A percentile compares a stretch with the other conserved stretches of the same genome.
Evolutionary conservation across 2,888 invertebrate species (phyloP).

Genomic region (Drosophila meridiana): DNA sequence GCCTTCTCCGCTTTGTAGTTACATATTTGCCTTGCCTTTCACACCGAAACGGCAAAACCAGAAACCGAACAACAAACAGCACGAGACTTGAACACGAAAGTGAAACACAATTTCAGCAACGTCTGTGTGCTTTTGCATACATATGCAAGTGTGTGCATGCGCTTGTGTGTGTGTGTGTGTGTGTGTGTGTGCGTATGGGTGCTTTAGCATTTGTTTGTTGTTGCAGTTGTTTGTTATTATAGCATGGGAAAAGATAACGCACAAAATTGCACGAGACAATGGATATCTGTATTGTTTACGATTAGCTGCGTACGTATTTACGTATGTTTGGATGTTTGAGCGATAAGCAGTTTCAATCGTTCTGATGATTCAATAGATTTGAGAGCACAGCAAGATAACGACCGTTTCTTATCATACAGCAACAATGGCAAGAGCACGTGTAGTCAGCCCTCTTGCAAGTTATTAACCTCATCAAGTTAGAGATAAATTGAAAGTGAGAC

Average conservation of each 20-base stretch:
- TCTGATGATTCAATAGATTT: conserved; percentile 29
- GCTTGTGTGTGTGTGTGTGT: conserved; percentile 21
- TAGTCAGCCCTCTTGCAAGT: conserved; percentile 11
- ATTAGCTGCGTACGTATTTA: conserved; percentile 19
- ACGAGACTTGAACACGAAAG: conserved; percentile 75
- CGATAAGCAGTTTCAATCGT: conserved; percentile 32
- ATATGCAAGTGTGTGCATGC: conserved; percentile 19
- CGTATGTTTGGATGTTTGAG: conserved; percentile 15
- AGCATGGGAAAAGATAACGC: conserved; percentile 72
- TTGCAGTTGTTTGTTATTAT: conserved; percentile 49
- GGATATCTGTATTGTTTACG: conserved; percentile 16
- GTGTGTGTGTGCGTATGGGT: conserved; percentile 25
- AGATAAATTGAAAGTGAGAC: conserved; percentile 28
- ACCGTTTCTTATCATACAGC: conserved; percentile 36
- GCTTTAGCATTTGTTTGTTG: conserved; percentile 51
- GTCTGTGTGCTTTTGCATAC: conserved; percentile 33
- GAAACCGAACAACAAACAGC: conserved; percentile 62
- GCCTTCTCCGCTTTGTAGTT: conserved; percentile 48
- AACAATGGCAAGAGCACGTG: conserved; percentile 54
- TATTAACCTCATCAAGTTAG: conserved; percentile 48
- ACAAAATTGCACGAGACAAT: conserved; percentile 63
- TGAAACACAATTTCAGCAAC: conserved; percentile 66
- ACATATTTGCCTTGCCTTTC: conserved; percentile 59
- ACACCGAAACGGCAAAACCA: conserved; percentile 58
- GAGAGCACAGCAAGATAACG: conserved; percentile 14